phyloP scores from a whole-genome alignment of 2,888 invertebrate genomes.

The Anoncus sp. region DNA sequence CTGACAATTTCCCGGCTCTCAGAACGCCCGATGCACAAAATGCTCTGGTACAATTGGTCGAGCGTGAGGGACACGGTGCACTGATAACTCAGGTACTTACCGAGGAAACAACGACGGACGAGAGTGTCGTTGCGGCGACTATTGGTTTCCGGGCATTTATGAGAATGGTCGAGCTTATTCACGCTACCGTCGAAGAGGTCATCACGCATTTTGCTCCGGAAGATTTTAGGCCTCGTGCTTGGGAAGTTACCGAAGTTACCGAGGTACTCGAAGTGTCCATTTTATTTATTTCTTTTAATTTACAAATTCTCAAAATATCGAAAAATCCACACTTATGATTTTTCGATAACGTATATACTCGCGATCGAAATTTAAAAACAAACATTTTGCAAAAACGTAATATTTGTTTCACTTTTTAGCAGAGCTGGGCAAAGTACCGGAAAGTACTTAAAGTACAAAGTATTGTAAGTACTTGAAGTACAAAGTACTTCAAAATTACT shows the following conservation, averaged over 20 bases:
- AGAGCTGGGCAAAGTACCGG: too few relatives aligned
- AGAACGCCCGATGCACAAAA: slow-evolving; percentile 93
- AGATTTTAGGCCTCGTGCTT: slow-evolving; percentile 92
- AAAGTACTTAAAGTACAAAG: too few relatives aligned
- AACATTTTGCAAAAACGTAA: too few relatives aligned
- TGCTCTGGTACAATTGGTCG: slow-evolving; percentile 93
- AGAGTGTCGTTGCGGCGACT: slow-evolving; percentile 90
- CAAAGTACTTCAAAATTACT: too few relatives aligned
- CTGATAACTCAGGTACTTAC: slow-evolving; percentile 92
- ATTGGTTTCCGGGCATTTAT: slow-evolving; percentile 94
- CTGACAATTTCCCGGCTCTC: slow-evolving; percentile 91
- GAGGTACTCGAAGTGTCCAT: slow-evolving; percentile 85
- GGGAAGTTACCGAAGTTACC: slow-evolving; percentile 90
- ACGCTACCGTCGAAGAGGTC: slow-evolving; percentile 93
- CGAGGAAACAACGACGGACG: slow-evolving; percentile 91
- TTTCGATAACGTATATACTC: too few relatives aligned
- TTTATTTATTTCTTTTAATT: too few relatives aligned
- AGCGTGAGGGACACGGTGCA: slow-evolving; percentile 92
- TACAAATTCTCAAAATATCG: too few relatives aligned
- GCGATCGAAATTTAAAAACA: too few relatives aligned
- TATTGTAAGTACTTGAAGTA: too few relatives aligned
- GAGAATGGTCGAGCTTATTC: slow-evolving; percentile 92
- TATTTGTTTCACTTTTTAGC: too few relatives aligned
- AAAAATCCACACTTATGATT: too few relatives aligned
- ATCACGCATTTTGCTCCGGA: slow-evolving; percentile 92